Conservation (phyloP, 2,888 invertebrate genomes). For the Gymnoscelis rufifasciata region DNA sequence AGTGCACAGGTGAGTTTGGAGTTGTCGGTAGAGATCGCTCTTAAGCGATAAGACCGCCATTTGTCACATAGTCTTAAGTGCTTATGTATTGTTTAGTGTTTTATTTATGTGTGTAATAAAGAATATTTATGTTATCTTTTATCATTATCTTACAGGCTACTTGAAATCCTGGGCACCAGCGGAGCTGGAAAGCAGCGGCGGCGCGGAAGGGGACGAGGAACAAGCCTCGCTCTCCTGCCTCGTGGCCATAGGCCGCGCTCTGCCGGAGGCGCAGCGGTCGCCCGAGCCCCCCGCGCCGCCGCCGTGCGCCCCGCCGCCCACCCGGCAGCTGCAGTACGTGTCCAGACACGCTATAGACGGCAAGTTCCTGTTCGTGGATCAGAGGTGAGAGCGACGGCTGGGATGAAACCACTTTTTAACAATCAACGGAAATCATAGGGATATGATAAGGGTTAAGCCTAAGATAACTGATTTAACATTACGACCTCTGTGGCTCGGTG, state of each 20-base stretch:
- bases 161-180: constrained; percentile 94
- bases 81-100: too few species aligned
- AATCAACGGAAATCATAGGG: too few species aligned
- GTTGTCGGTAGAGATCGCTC: too few species aligned
- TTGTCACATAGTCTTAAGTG: too few species aligned
- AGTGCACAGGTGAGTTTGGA: constrained; percentile 84
- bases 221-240: constrained; percentile 89
- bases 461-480: too few species aligned
- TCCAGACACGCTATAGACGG: constrained; percentile 94
- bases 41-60: too few species aligned
- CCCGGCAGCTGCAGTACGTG: constrained; percentile 83
- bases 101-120: too few species aligned
- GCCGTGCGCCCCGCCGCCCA: constrained; percentile 4
- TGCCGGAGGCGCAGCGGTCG: constrained; percentile 75
- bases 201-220: constrained; percentile 78
- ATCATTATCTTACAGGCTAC: constrained; percentile 76
- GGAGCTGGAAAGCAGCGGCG: constrained; percentile 84
- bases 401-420: too few species aligned
- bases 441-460: too few species aligned
- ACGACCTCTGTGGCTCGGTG: too few species aligned
- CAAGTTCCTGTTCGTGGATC: constrained; percentile 95
- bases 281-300: constrained; percentile 64
- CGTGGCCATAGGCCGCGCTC: constrained; percentile 90
- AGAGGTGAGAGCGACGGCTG: too few species aligned
- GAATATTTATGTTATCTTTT: too few species aligned